These are phyloP conservation scores for Siphonodentalium dalli DNA, from an alignment of 2,888 invertebrate species.

Conservation along the genomic window DNA sequence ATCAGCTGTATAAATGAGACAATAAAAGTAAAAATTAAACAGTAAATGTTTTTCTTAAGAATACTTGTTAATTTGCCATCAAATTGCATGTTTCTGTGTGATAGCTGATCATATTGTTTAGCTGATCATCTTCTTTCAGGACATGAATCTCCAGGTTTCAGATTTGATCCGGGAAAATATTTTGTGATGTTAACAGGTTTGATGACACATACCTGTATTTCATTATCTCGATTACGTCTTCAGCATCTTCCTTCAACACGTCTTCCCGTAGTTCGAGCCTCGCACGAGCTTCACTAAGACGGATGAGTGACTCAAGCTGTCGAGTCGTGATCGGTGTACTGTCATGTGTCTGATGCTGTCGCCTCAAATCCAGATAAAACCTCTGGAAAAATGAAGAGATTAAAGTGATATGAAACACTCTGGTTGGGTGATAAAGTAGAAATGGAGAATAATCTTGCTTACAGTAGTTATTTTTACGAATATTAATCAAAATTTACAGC, in stretches of 20 bases:
- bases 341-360: conserved; percentile 72
- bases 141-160: conserved; percentile 72
- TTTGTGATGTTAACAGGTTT: too few species aligned
- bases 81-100: too few species aligned
- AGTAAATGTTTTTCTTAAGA: too few species aligned
- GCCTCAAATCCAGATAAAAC: conserved; percentile 82
- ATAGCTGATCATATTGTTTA: too few species aligned
- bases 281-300: conserved; percentile 84
- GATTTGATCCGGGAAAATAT: conserved; percentile 70
- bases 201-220: conserved; percentile 74
- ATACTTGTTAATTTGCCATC: too few species aligned
- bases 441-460: too few species aligned
- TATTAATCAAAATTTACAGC: too few species aligned
- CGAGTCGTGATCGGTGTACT: conserved; percentile 85
- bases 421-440: too few species aligned
- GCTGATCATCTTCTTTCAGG: conserved; percentile 47
- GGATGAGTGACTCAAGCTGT: conserved; percentile 86
- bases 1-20: too few species aligned
- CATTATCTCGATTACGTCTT: conserved; percentile 85
- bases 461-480: too few species aligned
- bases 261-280: conserved; percentile 83
- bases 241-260: conserved; percentile 81
- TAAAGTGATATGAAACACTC: too few species aligned
- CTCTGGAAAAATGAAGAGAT: conserved; percentile 74
- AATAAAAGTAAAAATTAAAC: too few species aligned